Conservation (phyloP, 2,888 invertebrate genomes). For the Cetonia aurata region DNA sequence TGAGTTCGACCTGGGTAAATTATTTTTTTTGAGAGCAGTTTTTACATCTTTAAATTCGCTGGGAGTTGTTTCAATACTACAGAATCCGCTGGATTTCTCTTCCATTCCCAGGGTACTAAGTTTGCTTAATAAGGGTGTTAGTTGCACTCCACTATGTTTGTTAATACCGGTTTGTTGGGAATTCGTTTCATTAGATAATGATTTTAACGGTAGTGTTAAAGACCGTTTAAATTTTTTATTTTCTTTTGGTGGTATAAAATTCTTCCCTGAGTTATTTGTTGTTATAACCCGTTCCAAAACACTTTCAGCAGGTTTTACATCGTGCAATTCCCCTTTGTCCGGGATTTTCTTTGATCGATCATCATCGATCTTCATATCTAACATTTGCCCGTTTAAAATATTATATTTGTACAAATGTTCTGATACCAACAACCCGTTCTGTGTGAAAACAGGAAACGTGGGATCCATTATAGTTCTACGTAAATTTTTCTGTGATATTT, state of each 20-base stretch:
- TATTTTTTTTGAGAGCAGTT: constrained; percentile 24
- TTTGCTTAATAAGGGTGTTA: constrained; percentile 87
- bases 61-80: constrained; percentile 78
- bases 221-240: constrained; percentile 64
- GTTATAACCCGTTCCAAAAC: neutral
- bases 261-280: constrained; percentile 12
- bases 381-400: constrained; percentile 73
- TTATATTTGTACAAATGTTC: constrained; percentile 79
- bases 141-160: constrained; percentile 71
- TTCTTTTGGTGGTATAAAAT: constrained; percentile 23
- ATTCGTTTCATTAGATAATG: constrained; percentile 65
- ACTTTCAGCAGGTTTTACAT: constrained; percentile 49
- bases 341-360: constrained; percentile 31
- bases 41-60: constrained; percentile 65
- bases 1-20: constrained; percentile 23
- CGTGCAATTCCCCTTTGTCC: constrained; percentile 51
- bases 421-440: constrained; percentile 81
- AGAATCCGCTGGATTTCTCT: constrained; percentile 77
- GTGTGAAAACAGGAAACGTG: constrained; percentile 80
- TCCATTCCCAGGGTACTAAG: constrained; percentile 79
- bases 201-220: constrained; percentile 80
- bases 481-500: constrained; percentile 5
- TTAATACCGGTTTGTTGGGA: constrained; percentile 30
- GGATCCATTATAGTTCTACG: constrained; percentile 84
- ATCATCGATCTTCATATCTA: constrained; percentile 56